Percentiles rank a stretch among this genome's conserved stretches.
These are phyloP conservation scores for Aelia acuminata DNA, from an alignment of 2,888 invertebrate genomes.

Conservation along the genomic window DNA sequence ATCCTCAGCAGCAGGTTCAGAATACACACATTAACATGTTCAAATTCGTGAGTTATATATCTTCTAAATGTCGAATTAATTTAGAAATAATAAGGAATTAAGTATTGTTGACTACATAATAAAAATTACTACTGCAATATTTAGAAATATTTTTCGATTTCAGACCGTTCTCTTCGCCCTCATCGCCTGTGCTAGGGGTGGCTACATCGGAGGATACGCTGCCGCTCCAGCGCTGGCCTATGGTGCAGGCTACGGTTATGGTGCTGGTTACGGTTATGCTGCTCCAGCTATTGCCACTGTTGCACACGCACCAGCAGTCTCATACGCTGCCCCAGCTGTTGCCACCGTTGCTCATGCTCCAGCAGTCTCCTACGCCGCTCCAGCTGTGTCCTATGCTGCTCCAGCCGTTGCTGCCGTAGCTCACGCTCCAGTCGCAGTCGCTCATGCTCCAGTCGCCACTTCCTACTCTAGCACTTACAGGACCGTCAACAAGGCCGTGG, in stretches of 20 bases:
- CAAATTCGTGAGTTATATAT: neutral
- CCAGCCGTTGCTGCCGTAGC: neutral
- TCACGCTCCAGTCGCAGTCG: neutral
- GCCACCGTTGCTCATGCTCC: constrained; percentile 67
- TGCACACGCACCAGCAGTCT: constrained; percentile 61
- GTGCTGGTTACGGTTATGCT: neutral
- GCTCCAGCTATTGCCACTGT: neutral
- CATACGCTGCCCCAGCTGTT: constrained; percentile 66
- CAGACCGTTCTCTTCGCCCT: neutral
- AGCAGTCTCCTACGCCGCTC: constrained; percentile 54
- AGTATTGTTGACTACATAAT: too few species aligned
- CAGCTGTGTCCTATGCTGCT: constrained; percentile 34
- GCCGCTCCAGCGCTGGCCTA: constrained; percentile 15
- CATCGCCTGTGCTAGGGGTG: neutral
- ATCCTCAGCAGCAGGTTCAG: neutral
- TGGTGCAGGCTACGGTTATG: neutral
- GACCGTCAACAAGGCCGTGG: too few species aligned
- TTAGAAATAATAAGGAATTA: too few species aligned
- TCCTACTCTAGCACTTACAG: too few species aligned
- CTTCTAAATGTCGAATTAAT: neutral
- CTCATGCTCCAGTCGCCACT: constrained; percentile 70
- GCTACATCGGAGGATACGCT: neutral
- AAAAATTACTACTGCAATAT: neutral
- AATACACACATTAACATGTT: neutral
- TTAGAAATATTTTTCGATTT: neutral